Percentiles rank a stretch among this genome's conserved stretches.
Conservation (phyloP, 2,797 vertebrate genomes). For the Podargus strigoides region DNA sequence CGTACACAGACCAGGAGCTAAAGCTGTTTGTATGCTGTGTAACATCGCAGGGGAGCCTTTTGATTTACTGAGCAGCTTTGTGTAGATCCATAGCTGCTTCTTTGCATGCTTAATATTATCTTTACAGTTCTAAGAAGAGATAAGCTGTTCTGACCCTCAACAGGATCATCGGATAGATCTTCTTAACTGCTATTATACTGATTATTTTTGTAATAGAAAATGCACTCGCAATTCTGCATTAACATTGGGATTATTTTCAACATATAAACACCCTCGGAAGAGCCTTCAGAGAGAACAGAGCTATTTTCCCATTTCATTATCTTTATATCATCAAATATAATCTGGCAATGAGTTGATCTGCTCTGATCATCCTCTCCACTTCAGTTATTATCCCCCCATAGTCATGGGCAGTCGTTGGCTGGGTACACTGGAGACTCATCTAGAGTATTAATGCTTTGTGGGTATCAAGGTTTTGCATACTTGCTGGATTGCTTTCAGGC, state of each 20-base stretch:
- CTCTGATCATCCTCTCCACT: not conserved
- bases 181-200: conserved; percentile 62
- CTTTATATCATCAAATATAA: not conserved
- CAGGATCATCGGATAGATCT: conserved; percentile 62
- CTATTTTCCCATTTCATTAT: not conserved
- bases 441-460: not conserved
- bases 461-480: not conserved
- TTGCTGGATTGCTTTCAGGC: not conserved
- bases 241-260: conserved; percentile 44
- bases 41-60: conserved; percentile 36
- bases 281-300: not conserved
- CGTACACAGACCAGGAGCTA: not conserved
- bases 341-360: not conserved
- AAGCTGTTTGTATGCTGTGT: conserved; percentile 7
- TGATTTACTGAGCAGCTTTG: conserved; percentile 47
- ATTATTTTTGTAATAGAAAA: conserved; percentile 27
- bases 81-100: conserved; percentile 21
- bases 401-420: not conserved
- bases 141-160: conserved; percentile 60
- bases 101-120: conserved; percentile 58
- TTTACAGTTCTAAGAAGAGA: conserved; percentile 60
- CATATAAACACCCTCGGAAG: conserved; percentile 7
- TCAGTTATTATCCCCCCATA: not conserved
- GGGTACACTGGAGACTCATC: not conserved
- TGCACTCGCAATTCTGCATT: conserved; percentile 16